Evolutionary conservation across 2,888 invertebrate genomes (phyloP), one percentile per base, ranked within the genome.

Genomic region (Augochlorella aurata): DNA sequence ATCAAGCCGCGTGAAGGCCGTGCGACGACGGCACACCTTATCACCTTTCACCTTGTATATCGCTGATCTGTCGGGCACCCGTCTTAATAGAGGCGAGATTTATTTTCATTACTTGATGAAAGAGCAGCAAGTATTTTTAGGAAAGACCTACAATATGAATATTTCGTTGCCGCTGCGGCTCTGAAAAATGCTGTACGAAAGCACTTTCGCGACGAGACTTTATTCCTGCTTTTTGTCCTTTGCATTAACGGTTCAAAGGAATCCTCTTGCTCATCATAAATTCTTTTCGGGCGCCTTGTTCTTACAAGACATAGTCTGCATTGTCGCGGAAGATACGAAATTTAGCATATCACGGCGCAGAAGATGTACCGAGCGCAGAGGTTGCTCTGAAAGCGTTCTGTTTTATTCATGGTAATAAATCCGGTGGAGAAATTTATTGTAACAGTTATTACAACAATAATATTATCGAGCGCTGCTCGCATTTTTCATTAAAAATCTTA

Each of bases 91-190:
- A 10, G 45, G 4, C 3, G 61, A 29, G 47, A 79, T 67, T 72
- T 79, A 79, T 79, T 72, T 80, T 67, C 67, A 21, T 58, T 58
- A 49, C 18, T 12, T 14, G 18, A 50, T 16, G 29, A 18, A 24
- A 24, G 1, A 8, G 5, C 16, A 44, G 29, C 10, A 24, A 47
- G 38, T 5, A 38, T 5, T 38, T 38, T 38, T 5, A 2, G 38
- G 29, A 10, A 16, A 29, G 0, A 0, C 7, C 12, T 38, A 21
- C 10, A 24, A 52, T 12, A 58, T 24, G 7, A 58, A 24, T 58
- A 24, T 58, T 24, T 24, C 58, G 14, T 16, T 14, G 58, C 24
- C 58, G 24, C 7, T 24, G 58, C 24, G 24, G 24, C 24, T 58
- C 24, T 47, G 12, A 47, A 16, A 16, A 58, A 58, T 14, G 24